Evolutionary conservation across 2,797 vertebrate genomes (phyloP).

Genomic region (Crypturellus tataupa): DNA sequence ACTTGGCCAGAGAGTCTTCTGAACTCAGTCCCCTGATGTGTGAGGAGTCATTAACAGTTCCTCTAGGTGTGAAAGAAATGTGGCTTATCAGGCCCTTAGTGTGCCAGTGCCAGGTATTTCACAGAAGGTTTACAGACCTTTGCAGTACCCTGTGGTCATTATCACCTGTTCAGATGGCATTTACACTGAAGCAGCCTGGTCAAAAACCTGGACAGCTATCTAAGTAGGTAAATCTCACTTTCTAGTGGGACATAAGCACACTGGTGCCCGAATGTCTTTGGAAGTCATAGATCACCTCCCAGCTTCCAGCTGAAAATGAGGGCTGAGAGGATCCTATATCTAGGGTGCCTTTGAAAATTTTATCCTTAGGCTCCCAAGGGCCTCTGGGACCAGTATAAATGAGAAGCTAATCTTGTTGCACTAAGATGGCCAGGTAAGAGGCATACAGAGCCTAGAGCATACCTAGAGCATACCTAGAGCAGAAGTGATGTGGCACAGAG

Average conservation of each 20-base stretch:
- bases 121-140: not conserved
- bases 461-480: not conserved
- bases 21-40: not conserved
- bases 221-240: not conserved
- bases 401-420: not conserved
- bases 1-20: not conserved
- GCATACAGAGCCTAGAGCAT: too few species aligned
- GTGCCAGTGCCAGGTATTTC: too few species aligned
- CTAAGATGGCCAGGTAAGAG: not conserved
- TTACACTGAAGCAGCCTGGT: not conserved
- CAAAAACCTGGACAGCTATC: not conserved
- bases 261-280: not conserved
- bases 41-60: not conserved
- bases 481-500: accelerated
- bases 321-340: not conserved
- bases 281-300: not conserved
- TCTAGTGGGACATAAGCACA: not conserved
- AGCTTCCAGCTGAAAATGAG: not conserved
- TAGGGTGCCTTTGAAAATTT: not conserved
- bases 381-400: not conserved
- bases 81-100: not conserved
- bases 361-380: not conserved
- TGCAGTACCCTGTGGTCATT: not conserved
- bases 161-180: not conserved
- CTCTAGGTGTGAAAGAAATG: not conserved